These are phyloP conservation scores for Mormyrops attenuatus DNA, from an alignment of 2,797 vertebrate genomes.

Conservation along the genomic window DNA sequence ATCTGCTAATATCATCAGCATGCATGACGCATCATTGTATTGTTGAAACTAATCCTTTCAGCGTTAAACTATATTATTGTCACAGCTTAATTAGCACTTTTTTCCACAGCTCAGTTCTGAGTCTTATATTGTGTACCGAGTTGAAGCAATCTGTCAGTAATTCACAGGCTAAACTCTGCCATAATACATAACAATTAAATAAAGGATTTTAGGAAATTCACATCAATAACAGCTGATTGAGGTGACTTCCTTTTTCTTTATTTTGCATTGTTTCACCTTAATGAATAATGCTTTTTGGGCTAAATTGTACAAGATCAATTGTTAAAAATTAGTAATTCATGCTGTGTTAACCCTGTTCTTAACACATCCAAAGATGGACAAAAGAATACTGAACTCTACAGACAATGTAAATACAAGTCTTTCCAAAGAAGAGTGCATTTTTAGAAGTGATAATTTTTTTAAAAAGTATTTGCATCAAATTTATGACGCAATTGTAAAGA, in stretches of 20 bases:
- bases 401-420: background rate
- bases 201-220: background rate
- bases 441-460: background rate
- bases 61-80: slow-evolving; percentile 40
- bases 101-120: slow-evolving; percentile 5
- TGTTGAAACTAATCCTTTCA: slow-evolving; percentile 39
- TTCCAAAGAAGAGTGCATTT: background rate
- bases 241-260: background rate
- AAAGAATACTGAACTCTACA: background rate
- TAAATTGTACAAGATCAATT: slow-evolving; percentile 10
- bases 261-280: slow-evolving; percentile 13
- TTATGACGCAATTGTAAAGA: background rate
- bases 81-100: slow-evolving; percentile 39
- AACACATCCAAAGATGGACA: background rate
- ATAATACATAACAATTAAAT: slow-evolving; percentile 29
- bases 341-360: background rate
- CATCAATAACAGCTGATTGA: slow-evolving; percentile 17
- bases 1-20: slow-evolving; percentile 32
- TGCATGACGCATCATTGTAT: slow-evolving; percentile 27
- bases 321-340: slow-evolving; percentile 1
- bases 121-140: slow-evolving; percentile 19
- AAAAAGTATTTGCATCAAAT: background rate
- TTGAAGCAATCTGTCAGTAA: slow-evolving; percentile 25
- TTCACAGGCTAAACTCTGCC: slow-evolving; percentile 19
- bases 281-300: slow-evolving; percentile 10